Evolutionary conservation across 1,140 invertebrate genomes (phyloP).

Genomic region (Zaprionus vittiger): DNA sequence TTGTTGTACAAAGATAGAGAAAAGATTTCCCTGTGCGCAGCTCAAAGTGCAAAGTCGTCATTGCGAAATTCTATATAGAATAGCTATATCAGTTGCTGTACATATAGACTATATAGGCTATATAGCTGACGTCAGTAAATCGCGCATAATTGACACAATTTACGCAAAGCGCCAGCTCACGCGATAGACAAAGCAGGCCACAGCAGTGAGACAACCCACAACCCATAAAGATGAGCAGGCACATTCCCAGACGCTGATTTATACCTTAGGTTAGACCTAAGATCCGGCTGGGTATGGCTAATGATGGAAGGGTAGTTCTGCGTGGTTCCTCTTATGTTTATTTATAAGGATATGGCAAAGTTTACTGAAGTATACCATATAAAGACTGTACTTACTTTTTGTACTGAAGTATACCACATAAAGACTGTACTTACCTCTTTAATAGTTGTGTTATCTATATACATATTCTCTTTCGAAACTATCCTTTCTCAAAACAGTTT

Average conservation of each 20-base stretch:
- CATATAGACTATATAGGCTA: background rate
- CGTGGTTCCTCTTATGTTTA: background rate
- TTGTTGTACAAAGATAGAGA: background rate
- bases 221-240: background rate
- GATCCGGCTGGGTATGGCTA: background rate
- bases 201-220: background rate
- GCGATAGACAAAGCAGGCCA: constrained; percentile 33
- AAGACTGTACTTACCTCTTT: background rate
- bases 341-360: background rate
- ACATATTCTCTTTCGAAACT: too few species aligned
- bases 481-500: too few species aligned
- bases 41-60: constrained; percentile 66
- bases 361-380: too few species aligned
- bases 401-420: too few species aligned
- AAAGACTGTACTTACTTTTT: background rate
- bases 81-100: constrained; percentile 9
- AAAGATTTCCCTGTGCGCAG: constrained; percentile 31
- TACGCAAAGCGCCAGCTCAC: constrained; percentile 33
- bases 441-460: background rate
- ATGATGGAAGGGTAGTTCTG: background rate
- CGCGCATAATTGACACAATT: constrained; percentile 40
- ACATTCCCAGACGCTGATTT: background rate
- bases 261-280: background rate
- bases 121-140: constrained; percentile 27
- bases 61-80: constrained; percentile 18